phyloP scores from a whole-genome alignment of 1,140 invertebrate species.

The Eulimnadia texana region DNA sequence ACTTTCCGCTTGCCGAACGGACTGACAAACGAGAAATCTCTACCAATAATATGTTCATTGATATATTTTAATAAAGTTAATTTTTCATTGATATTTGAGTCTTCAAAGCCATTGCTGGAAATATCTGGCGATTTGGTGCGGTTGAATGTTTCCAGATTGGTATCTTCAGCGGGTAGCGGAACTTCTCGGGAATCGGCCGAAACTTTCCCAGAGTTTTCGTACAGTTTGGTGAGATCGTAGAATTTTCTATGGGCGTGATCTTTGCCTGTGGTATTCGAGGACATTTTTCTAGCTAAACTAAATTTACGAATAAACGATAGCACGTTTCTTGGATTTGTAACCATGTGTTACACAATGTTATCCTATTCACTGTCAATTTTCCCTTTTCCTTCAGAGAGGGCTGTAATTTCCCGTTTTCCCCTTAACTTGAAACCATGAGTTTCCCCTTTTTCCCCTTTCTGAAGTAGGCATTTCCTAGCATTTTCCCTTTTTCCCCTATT shows the following conservation, averaged over 20 bases:
- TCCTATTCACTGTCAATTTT: too few species aligned
- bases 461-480: too few species aligned
- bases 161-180: background rate
- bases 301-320: too few species aligned
- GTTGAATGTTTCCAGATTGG: background rate
- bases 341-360: too few species aligned
- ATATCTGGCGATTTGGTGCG: background rate
- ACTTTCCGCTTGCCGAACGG: conserved; percentile 70
- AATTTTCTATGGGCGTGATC: conserved; percentile 34
- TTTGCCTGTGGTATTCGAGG: conserved; percentile 26
- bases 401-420: too few species aligned
- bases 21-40: conserved; percentile 55
- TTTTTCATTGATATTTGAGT: conserved; percentile 35
- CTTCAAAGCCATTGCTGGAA: background rate
- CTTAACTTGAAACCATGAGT: too few species aligned
- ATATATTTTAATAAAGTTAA: conserved; percentile 59
- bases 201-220: conserved; percentile 12
- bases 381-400: too few species aligned
- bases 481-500: too few species aligned
- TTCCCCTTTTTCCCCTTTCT: too few species aligned
- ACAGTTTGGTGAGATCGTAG: conserved; percentile 32
- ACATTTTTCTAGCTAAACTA: background rate
- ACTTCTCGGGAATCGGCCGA: background rate
- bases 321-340: too few species aligned
- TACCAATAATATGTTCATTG: conserved; percentile 62